Evolutionary conservation across 2,113 vertebrate species (phyloP).

Genomic region (Pelusios castaneus): DNA sequence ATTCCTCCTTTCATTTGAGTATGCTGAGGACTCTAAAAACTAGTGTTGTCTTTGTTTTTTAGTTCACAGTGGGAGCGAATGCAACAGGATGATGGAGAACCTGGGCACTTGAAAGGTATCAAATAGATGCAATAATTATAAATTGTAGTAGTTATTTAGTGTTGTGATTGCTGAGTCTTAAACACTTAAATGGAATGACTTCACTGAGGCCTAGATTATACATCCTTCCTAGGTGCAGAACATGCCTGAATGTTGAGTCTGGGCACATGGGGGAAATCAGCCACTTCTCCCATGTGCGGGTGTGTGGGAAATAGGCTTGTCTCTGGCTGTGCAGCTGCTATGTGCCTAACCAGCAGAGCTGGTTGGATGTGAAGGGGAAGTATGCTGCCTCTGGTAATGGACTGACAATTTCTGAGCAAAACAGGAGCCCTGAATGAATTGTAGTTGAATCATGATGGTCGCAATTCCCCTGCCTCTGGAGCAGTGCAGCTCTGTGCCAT

Average conservation of each 20-base stretch:
- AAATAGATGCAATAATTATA: not conserved
- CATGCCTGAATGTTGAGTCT: not conserved
- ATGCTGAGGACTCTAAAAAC: not conserved
- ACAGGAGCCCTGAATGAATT: not conserved
- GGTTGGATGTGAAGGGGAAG: not conserved
- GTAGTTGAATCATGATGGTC: not conserved
- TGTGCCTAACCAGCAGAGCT: not conserved
- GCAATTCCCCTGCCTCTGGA: not conserved
- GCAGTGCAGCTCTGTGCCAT: not conserved
- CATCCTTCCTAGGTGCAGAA: not conserved
- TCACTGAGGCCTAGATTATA: not conserved
- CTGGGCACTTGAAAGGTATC: slow-evolving; percentile 89
- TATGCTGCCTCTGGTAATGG: not conserved
- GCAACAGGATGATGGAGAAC: slow-evolving; percentile 84
- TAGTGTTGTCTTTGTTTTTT: slow-evolving; percentile 47
- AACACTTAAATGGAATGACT: not conserved
- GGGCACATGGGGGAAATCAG: not conserved
- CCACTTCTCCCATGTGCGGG: not conserved
- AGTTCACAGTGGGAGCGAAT: slow-evolving; percentile 93
- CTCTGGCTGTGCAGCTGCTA: not conserved
- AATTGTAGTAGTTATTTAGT: not conserved
- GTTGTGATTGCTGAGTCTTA: fast-evolving
- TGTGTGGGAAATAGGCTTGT: not conserved
- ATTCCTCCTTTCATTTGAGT: not conserved
- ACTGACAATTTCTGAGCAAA: not conserved